phyloP scores from a whole-genome alignment of 2,113 vertebrate genomes.

The Thamnophis sirtalis region DNA sequence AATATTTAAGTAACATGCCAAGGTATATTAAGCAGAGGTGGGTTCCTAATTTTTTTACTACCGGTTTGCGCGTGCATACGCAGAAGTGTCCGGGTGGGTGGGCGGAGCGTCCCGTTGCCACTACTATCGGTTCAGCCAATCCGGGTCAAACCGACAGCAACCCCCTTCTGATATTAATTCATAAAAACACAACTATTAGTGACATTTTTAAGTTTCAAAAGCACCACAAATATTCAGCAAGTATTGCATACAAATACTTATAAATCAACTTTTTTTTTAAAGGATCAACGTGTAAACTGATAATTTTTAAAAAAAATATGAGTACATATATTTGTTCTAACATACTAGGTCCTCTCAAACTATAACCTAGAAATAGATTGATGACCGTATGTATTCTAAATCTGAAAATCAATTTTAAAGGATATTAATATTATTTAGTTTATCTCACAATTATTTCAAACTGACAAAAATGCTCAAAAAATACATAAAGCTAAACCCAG shows the following conservation, averaged over 20 bases:
- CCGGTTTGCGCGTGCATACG: too few relatives aligned
- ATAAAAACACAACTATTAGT: constrained; percentile 44
- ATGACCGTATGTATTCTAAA: neutral
- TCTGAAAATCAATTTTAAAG: constrained; percentile 21
- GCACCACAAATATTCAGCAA: constrained; percentile 40
- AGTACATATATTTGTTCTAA: constrained; percentile 38
- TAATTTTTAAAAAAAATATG: constrained; percentile 29
- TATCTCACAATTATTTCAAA: constrained; percentile 27
- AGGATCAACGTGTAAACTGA: constrained; percentile 21
- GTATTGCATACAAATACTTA: constrained; percentile 14
- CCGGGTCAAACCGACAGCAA: too few relatives aligned
- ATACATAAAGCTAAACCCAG: neutral
- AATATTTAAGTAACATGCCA: constrained; percentile 27
- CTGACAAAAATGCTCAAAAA: neutral
- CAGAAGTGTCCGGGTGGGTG: too few relatives aligned
- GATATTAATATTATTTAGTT: constrained; percentile 43
- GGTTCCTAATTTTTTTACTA: too few relatives aligned
- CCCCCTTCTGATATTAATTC: constrained; percentile 31
- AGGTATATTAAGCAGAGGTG: constrained; percentile 23
- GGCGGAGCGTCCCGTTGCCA: too few relatives aligned
- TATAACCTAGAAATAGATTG: constrained; percentile 42
- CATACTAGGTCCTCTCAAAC: constrained; percentile 43
- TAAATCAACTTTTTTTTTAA: constrained; percentile 9
- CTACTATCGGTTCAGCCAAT: too few relatives aligned
- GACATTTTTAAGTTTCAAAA: constrained; percentile 49